Percentiles rank a stretch among this genome's conserved stretches.
These are phyloP conservation scores for Nannoperca obscura DNA, from an alignment of 2,797 vertebrate genomes.

Conservation along the genomic window DNA sequence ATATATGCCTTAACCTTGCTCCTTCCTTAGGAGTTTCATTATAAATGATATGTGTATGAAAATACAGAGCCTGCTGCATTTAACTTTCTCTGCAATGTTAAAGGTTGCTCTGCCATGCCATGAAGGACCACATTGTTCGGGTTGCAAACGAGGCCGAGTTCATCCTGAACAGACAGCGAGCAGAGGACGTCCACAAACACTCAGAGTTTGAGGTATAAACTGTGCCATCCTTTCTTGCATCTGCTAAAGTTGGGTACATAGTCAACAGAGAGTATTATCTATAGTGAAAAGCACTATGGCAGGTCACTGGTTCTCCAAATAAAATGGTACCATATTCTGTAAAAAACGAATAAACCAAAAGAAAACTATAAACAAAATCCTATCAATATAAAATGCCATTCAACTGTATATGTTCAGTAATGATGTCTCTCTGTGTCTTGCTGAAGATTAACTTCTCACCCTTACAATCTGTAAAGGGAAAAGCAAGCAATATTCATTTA, in stretches of 20 bases:
- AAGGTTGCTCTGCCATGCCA: constrained; percentile 96
- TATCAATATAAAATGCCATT: constrained; percentile 54
- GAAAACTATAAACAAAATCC: constrained; percentile 60
- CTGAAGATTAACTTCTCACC: constrained; percentile 59
- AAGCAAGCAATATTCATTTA: constrained; percentile 55
- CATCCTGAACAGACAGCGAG: constrained; percentile 96
- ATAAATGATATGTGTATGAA: not conserved
- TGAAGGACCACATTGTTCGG: constrained; percentile 99
- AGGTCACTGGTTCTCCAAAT: constrained; percentile 3
- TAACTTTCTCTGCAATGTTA: constrained; percentile 30
- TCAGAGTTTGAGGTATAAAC: constrained; percentile 94
- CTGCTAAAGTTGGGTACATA: not conserved
- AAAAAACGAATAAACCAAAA: constrained; percentile 49
- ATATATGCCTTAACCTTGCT: not conserved
- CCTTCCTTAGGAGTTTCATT: not conserved
- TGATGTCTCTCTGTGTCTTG: constrained; percentile 62
- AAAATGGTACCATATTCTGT: constrained; percentile 7
- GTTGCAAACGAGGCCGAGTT: constrained; percentile 98
- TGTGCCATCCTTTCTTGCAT: not conserved
- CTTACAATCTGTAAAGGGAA: constrained; percentile 56
- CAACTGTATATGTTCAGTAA: constrained; percentile 52
- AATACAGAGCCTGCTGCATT: constrained; percentile 7
- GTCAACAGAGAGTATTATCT: not conserved
- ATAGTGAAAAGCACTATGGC: not conserved
- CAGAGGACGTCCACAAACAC: constrained; percentile 97